Evolutionary conservation across 2,113 vertebrate genomes (phyloP), one percentile per base, ranked within the genome.

Genomic region (Ictalurus punctatus): DNA sequence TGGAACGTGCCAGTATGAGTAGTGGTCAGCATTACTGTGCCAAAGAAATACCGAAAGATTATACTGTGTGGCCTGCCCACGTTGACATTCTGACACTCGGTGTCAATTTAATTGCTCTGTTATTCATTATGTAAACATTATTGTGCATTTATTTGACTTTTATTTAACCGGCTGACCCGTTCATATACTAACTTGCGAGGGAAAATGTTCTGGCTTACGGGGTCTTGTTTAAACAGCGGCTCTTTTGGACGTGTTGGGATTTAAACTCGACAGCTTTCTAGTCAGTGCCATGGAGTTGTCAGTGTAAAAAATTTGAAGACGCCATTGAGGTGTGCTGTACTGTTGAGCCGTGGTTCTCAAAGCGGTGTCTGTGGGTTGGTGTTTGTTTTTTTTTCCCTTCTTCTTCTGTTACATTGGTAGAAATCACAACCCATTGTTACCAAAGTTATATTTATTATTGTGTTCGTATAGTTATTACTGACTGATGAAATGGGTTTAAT

Each of bases 11-110:
- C 40, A 16, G 52, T 13, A n/a, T 14, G 17, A 48, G 48, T 82
- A 82, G 40, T 71, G 76, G 48, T 82, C 76, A 67, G 17, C 25
- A n/a, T 67, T 87, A n/a, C 37, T 69, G 76, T n/a, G 34, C 59
- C 69, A 44, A 44, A 44, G 48, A 76, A 3, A 25, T 54, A 19
- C 23, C 63, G 1, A 10, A 10, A 54, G 52, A 9, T 48, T 48
- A 48, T 48, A 6, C 48, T 48, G 48, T 54, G 10, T 54, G 52
- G 10, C 52, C 52, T 54, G 52, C 10, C 52, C 52, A 54, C 52
- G 13, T 54, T 54, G 52, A 54, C 52, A 23, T 25, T 65, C 61
- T 25, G 61, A 10, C 23, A 63, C 23, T 34, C 34, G 0, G 0
- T 48, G 48, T 48, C 48, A 7, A 48, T 48, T 48, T 48, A 48